phyloP scores from a whole-genome alignment of 2,888 invertebrate genomes.

The Philopedon plagiatum region DNA sequence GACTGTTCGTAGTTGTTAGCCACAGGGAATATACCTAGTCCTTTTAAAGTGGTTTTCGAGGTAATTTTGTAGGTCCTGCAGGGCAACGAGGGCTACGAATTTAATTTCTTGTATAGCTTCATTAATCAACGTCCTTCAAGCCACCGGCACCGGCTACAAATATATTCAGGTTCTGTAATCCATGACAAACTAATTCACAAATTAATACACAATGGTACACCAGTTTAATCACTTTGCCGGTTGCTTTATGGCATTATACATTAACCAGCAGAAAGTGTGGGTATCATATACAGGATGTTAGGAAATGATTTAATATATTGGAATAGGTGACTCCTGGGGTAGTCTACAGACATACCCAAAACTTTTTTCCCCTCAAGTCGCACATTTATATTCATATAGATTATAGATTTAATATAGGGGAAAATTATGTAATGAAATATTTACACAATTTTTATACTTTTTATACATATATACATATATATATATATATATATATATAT shows the following conservation, averaged over 20 bases:
- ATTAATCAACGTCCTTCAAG: constrained; percentile 47
- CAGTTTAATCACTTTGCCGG: constrained; percentile 40
- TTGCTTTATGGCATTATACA: constrained; percentile 40
- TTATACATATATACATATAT: no score
- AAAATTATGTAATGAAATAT: no score
- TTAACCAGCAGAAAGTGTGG: constrained; percentile 25
- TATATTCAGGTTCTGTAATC: constrained; percentile 45
- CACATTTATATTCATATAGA: no score
- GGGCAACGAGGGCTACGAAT: constrained; percentile 45
- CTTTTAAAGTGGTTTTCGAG: constrained; percentile 35
- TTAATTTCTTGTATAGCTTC: constrained; percentile 49
- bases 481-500: no score
- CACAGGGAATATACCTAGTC: constrained; percentile 25
- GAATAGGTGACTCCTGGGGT: no score
- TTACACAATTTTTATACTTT: no score
- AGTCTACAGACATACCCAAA: no score
- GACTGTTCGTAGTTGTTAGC: constrained; percentile 28
- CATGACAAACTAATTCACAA: constrained; percentile 49
- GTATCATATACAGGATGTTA: no score
- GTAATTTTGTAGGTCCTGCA: constrained; percentile 30
- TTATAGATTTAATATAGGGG: no score
- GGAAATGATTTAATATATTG: no score
- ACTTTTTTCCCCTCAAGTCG: no score
- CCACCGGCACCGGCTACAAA: constrained; percentile 33
- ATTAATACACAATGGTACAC: constrained; percentile 46